Conservation (phyloP, 2,888 invertebrate genomes). For the Aspidapion aeneum region DNA sequence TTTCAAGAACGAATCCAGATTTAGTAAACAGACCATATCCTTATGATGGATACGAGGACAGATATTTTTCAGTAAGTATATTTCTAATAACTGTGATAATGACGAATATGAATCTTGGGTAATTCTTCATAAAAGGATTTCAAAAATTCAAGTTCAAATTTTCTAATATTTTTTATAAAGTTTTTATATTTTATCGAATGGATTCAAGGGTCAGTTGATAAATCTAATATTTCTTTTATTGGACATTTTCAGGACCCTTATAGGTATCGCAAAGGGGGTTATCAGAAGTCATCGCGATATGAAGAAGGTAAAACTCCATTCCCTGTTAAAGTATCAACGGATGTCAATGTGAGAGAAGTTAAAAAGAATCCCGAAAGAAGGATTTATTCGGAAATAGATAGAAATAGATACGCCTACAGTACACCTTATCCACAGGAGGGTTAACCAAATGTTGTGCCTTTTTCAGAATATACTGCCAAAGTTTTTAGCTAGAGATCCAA, state of each 20-base stretch:
- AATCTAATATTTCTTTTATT: not conserved
- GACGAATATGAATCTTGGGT: no score
- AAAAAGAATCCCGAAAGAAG: constrained; percentile 46
- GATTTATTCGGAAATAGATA: constrained; percentile 43
- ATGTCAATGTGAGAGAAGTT: constrained; percentile 43
- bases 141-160: no score
- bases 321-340: constrained; percentile 43
- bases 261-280: constrained; percentile 19
- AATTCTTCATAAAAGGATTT: no score
- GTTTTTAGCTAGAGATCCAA: no score
- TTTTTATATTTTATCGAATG: no score
- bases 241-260: constrained; percentile 11
- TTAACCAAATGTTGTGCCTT: constrained; percentile 3
- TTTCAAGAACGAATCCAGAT: constrained; percentile 59
- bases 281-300: constrained; percentile 26
- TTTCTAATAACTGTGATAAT: not conserved
- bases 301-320: constrained; percentile 34
- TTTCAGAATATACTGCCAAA: not conserved
- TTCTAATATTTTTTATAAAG: no score
- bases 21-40: constrained; percentile 54
- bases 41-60: constrained; percentile 29
- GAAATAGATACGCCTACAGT: constrained; percentile 36
- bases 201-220: not conserved
- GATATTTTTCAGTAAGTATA: constrained; percentile 17
- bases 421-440: constrained; percentile 23